Evolutionary conservation across 2,888 invertebrate genomes (phyloP).

Genomic region (Acheta domesticus): DNA sequence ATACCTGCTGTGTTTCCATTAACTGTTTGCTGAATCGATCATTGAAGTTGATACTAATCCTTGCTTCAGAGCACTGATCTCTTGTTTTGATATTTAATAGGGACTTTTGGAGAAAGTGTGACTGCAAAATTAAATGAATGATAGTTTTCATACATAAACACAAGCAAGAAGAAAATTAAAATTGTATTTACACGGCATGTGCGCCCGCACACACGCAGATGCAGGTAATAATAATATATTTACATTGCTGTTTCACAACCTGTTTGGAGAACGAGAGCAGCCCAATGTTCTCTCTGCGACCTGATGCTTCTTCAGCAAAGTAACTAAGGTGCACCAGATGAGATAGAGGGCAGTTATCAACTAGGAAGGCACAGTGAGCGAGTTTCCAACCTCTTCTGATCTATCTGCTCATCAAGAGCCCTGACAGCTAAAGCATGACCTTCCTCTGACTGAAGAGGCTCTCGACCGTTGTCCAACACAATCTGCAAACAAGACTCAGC

Average conservation of each 20-base stretch:
- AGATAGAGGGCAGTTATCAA: conserved; percentile 70
- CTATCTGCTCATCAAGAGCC: conserved; percentile 53
- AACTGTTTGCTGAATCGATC: conserved; percentile 75
- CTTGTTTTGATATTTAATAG: conserved; percentile 58
- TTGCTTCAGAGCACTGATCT: conserved; percentile 65
- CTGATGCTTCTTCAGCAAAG: conserved; percentile 41
- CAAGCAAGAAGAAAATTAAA: too few species aligned
- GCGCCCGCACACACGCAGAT: too few species aligned
- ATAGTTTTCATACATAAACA: too few species aligned
- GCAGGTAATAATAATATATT: too few species aligned
- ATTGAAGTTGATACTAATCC: conserved; percentile 68
- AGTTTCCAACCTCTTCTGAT: conserved; percentile 59
- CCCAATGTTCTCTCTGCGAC: not conserved
- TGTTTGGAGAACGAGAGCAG: not conserved
- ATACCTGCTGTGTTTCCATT: conserved; percentile 62
- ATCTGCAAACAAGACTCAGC: conserved; percentile 26
- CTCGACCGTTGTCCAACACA: not conserved
- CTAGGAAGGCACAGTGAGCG: conserved; percentile 61
- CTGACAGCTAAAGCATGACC: conserved; percentile 40
- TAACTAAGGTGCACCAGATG: conserved; percentile 72
- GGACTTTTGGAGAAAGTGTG: conserved; percentile 42
- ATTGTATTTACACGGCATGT: too few species aligned
- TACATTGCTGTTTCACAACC: not conserved
- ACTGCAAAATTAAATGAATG: not conserved
- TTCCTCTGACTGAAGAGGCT: conserved; percentile 30